These are phyloP conservation scores for Thryonomys swinderianus DNA, from an alignment of 2,113 vertebrate species.

Conservation along the genomic window DNA sequence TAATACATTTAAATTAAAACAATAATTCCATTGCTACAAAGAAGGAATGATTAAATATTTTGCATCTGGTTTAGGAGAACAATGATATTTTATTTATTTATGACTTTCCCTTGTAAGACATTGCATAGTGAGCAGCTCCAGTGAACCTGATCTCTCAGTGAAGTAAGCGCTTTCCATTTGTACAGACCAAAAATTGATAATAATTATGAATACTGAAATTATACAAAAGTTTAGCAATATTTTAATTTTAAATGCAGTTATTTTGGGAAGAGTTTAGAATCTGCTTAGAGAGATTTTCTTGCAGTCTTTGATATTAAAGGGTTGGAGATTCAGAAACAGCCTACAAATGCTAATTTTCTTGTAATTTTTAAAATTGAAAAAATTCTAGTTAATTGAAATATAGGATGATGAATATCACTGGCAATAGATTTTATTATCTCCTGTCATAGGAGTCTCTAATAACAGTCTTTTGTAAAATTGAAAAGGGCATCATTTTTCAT, in stretches of 20 bases:
- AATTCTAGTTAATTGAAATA: slow-evolving; percentile 39
- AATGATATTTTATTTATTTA: slow-evolving; percentile 40
- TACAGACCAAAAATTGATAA: slow-evolving; percentile 67
- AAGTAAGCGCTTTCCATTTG: slow-evolving; percentile 60
- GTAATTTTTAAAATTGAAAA: slow-evolving; percentile 61
- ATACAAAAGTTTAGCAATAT: slow-evolving; percentile 59
- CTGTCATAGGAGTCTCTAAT: not conserved
- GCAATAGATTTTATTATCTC: not conserved
- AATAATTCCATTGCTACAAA: not conserved
- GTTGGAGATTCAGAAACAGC: slow-evolving; percentile 55
- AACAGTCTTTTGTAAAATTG: not conserved
- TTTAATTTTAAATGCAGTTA: slow-evolving; percentile 64
- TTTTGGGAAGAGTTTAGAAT: slow-evolving; percentile 59
- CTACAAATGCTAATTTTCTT: slow-evolving; percentile 47
- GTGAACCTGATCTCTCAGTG: not conserved
- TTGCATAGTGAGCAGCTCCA: not conserved
- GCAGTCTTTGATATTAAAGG: slow-evolving; percentile 25
- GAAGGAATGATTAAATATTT: not conserved
- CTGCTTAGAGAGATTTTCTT: slow-evolving; percentile 58
- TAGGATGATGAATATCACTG: not conserved
- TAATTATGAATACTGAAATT: not conserved
- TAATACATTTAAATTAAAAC: not conserved
- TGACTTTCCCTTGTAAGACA: not conserved
- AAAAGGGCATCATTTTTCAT: not conserved
- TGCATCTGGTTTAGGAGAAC: not conserved